Evolutionary conservation across 2,888 invertebrate genomes (phyloP), one percentile per base, ranked within the genome.

Genomic region (Lamproptera curius): DNA sequence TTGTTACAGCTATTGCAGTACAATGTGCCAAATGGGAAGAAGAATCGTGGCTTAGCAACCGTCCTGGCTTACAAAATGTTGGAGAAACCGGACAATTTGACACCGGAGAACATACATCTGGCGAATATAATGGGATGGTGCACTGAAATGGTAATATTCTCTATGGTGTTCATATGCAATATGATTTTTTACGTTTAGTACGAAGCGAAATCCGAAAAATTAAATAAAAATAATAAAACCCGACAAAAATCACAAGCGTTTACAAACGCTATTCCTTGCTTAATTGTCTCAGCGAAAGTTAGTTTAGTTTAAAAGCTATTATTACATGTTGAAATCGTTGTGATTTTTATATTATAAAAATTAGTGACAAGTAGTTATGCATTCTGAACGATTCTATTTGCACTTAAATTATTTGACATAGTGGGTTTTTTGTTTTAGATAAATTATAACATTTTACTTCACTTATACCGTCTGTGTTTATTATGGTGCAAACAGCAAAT

Each of bases 71-170:
- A 94, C 73, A 94, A 92, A 69, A 90, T 92, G 79, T 71, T 96
- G 52, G 92, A 91, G 59, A 85, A 90, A 46, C 88, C 89, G 1
- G 87, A 91, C n/a, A 88, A 92, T 50, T 78, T 93, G 2, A 94
- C 94, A 0, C 91, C 93, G 0, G 95, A 95, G 57, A 95, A 94
- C 62, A 77, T 97, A 31, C 91, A 92, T 59, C 76, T 93, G 51
- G 95, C 96, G 0, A 93, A 95, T 58, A 92, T 97, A 61, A 89
- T 98, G 74, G 98, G 97, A 53, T 98, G 98, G 97, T 97, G 97
- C 72, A 91, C 95, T 2, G 98, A 98, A 91, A 91, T 97, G 93
- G 97, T 98, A 76, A 89, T 33, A 6, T 31, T n/a, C 28, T 28
- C 14, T 28, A 91, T n/a, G n/a, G n/a, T n/a, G n/a, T n/a, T n/a